These are phyloP conservation scores for Loripinus fragilis DNA, from an alignment of 2,888 invertebrate genomes.

Conservation along the genomic window DNA sequence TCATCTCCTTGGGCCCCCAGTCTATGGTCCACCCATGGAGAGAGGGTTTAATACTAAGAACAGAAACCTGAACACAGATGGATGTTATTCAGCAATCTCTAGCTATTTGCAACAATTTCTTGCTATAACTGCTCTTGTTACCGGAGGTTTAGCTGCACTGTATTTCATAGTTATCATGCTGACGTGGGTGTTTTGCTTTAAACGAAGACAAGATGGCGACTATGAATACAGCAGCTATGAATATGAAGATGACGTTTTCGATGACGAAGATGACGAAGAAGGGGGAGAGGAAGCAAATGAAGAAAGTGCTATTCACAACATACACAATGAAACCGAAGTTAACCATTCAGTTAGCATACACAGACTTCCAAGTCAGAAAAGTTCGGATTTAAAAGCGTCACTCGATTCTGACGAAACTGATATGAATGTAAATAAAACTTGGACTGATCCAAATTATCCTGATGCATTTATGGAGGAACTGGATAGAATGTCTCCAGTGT, in stretches of 20 bases:
- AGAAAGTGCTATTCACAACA: background rate
- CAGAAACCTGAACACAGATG: slow-evolving; percentile 46
- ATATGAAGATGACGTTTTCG: slow-evolving; percentile 23
- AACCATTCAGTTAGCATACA: background rate
- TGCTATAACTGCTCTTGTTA: slow-evolving; percentile 32
- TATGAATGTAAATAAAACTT: background rate
- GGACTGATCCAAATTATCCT: background rate
- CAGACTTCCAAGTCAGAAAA: background rate
- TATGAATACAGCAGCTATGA: slow-evolving; percentile 45
- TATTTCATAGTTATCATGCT: slow-evolving; percentile 54
- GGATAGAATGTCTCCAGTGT: background rate
- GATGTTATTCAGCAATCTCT: slow-evolving; percentile 47
- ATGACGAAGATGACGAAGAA: slow-evolving; percentile 32
- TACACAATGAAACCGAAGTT: background rate
- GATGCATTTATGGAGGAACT: background rate
- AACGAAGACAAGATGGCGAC: slow-evolving; percentile 46
- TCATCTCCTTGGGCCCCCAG: slow-evolving; percentile 51
- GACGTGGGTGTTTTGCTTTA: slow-evolving; percentile 59
- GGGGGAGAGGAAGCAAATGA: slow-evolving; percentile 7
- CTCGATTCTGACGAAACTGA: background rate
- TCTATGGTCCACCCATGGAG: slow-evolving; percentile 45
- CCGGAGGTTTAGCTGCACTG: slow-evolving; percentile 44
- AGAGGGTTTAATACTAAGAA: slow-evolving; percentile 31
- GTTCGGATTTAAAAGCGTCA: background rate
- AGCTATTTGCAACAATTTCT: slow-evolving; percentile 37